phyloP scores from a whole-genome alignment of 1,140 invertebrate genomes.

The Apis dorsata region DNA sequence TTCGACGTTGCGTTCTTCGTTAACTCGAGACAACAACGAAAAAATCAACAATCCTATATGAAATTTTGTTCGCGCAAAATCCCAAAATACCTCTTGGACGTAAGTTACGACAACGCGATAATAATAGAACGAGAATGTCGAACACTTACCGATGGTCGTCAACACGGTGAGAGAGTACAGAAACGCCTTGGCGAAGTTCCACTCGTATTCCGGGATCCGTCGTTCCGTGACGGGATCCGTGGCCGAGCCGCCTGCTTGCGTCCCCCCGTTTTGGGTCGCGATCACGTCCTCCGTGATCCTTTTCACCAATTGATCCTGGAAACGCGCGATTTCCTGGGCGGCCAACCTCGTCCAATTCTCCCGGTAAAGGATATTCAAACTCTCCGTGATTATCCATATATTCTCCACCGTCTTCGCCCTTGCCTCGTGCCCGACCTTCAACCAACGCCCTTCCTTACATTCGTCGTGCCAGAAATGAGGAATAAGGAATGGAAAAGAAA shows the following conservation, averaged over 20 bases:
- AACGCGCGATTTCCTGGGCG: slow-evolving; percentile 91
- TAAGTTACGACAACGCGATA: no score
- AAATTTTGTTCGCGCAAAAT: no score
- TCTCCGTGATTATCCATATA: slow-evolving; percentile 97
- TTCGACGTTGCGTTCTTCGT: no score
- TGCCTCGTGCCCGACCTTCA: slow-evolving; percentile 82
- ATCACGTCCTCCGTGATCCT: slow-evolving; percentile 88
- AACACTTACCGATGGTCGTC: slow-evolving; percentile 95
- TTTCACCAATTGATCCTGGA: slow-evolving; percentile 92
- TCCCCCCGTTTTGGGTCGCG: slow-evolving; percentile 77
- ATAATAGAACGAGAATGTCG: no score
- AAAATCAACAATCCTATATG: no score
- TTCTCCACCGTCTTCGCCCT: slow-evolving; percentile 90
- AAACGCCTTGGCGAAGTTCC: slow-evolving; percentile 96
- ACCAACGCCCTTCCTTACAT: neutral
- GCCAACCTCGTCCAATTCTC: slow-evolving; percentile 96
- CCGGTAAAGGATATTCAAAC: slow-evolving; percentile 94
- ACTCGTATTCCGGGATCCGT: slow-evolving; percentile 84
- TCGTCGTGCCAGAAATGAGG: no score
- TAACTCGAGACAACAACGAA: no score
- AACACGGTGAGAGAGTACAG: slow-evolving; percentile 97
- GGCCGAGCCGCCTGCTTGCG: slow-evolving; percentile 62
- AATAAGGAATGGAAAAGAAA: no score
- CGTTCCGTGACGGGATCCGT: slow-evolving; percentile 71
- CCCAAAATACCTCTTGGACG: no score